These are phyloP conservation scores for Cliona cf. orientalis DNA, from an alignment of 37 sponge, comb jelly and placozoan species.

Conservation along the genomic window DNA sequence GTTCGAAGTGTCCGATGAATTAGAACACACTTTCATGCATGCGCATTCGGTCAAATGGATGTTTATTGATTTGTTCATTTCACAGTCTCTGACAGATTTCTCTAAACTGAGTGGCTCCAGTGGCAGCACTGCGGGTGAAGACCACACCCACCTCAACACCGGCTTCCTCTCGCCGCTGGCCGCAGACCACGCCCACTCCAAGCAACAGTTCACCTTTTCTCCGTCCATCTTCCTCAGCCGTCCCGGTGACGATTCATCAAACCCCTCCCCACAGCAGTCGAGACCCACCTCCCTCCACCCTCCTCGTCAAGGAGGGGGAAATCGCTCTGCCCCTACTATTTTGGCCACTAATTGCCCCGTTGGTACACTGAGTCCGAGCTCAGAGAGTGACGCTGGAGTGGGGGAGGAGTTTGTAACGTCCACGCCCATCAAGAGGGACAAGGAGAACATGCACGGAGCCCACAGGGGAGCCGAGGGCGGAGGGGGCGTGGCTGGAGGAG, in stretches of 20 bases:
- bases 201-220: conserved; percentile 36
- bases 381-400: background rate
- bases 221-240: conserved; percentile 71
- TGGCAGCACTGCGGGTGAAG: too few species aligned
- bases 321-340: background rate
- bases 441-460: background rate
- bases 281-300: too few species aligned
- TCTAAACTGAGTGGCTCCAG: too few species aligned
- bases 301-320: too few species aligned
- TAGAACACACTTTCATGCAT: too few species aligned
- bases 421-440: conserved; percentile 53
- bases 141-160: conserved; percentile 18
- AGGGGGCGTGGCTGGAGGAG: background rate
- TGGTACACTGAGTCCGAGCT: background rate
- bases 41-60: too few species aligned
- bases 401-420: conserved; percentile 49
- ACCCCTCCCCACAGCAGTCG: too few species aligned
- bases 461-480: background rate
- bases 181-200: conserved; percentile 5
- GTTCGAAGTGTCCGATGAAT: too few species aligned
- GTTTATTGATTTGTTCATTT: too few species aligned
- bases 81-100: too few species aligned
- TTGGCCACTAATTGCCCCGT: too few species aligned
- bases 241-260: conserved; percentile 3
- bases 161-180: conserved; percentile 45